phyloP scores from a whole-genome alignment of 1,140 invertebrate genomes.

The Caenorhabditis tropicalis region DNA sequence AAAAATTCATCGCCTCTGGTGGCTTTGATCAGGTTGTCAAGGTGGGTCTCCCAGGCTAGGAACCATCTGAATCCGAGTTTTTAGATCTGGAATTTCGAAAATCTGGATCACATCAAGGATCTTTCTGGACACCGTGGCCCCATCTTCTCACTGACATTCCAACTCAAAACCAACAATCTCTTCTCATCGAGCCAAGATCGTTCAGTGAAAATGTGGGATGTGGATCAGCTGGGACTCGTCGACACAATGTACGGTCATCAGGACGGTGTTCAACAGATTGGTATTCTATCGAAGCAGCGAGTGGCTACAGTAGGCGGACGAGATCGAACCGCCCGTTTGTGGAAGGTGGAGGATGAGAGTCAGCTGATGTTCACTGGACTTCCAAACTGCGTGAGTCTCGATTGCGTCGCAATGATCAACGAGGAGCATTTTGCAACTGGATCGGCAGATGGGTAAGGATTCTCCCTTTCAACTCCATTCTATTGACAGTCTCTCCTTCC shows the following conservation, averaged over 20 bases:
- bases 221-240: conserved; percentile 56
- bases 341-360: conserved; percentile 59
- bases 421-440: conserved; percentile 59
- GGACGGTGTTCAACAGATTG: conserved; percentile 48
- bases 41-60: not conserved
- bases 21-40: conserved; percentile 53
- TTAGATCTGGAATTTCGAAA: conserved; percentile 54
- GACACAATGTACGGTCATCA: conserved; percentile 59
- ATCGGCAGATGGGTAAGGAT: conserved; percentile 56
- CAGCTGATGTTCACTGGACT: conserved; percentile 56
- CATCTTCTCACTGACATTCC: conserved; percentile 51
- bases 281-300: conserved; percentile 40
- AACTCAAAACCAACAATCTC: conserved; percentile 48
- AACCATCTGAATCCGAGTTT: not conserved
- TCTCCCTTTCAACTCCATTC: not conserved
- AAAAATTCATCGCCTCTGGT: conserved; percentile 53
- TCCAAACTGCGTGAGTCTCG: conserved; percentile 43
- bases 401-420: conserved; percentile 55
- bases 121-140: conserved; percentile 54
- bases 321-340: conserved; percentile 50
- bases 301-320: conserved; percentile 47
- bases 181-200: conserved; percentile 56
- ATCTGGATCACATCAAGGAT: conserved; percentile 46
- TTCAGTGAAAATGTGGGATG: conserved; percentile 56
- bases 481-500: not conserved